Evolutionary conservation across 2,888 invertebrate species (phyloP).

Genomic region (Cataglyphis albicans): DNA sequence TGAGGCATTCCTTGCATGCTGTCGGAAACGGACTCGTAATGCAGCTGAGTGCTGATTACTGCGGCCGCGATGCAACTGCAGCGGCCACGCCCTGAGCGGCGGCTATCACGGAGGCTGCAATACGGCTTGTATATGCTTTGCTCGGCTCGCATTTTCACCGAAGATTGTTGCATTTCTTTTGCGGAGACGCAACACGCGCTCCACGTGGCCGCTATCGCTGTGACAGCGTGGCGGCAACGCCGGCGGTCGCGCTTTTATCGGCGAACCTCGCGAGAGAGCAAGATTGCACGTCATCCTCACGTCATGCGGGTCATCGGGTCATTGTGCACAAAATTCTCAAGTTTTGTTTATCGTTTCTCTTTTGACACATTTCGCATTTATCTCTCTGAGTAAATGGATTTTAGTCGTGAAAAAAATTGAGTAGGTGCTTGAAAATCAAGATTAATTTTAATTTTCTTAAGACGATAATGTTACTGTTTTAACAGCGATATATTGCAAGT

Average conservation of each 20-base stretch:
- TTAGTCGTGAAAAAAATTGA: not conserved
- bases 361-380: not conserved
- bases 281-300: slow-evolving; percentile 49
- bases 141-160: slow-evolving; percentile 4
- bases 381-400: not conserved
- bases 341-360: not conserved
- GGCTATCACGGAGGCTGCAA: not conserved
- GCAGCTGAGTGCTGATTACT: slow-evolving; percentile 7
- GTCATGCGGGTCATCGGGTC: slow-evolving; percentile 21
- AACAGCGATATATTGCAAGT: not conserved
- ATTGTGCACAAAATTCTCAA: not conserved
- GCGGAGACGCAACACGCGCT: not conserved
- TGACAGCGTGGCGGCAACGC: not conserved
- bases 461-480: not conserved
- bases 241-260: slow-evolving; percentile 46
- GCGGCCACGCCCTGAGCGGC: not conserved
- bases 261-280: slow-evolving; percentile 62
- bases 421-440: not conserved
- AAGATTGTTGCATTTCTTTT: too few relatives aligned
- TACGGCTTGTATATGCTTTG: not conserved
- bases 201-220: slow-evolving; percentile 35
- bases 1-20: not conserved
- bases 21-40: slow-evolving; percentile 1
- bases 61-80: not conserved
- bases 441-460: not conserved